Percentiles rank a stretch among this genome's conserved stretches.
Conservation (phyloP, 2,797 vertebrate species). For the Periophthalmus magnuspinnatus region DNA sequence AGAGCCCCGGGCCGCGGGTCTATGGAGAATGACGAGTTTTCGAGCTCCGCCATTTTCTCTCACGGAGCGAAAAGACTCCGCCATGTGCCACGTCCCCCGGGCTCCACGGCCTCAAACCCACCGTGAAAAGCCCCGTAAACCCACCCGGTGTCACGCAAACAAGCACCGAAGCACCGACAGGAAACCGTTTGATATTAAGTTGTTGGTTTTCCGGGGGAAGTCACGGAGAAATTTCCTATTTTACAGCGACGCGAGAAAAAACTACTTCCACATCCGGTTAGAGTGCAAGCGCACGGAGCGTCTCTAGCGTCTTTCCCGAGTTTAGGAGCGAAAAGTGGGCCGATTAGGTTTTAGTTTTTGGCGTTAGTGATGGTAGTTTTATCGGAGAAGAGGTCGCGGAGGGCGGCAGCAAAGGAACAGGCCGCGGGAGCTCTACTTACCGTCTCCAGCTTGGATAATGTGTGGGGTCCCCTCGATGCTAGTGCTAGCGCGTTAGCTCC, state of each 20-base stretch:
- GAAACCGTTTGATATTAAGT: slow-evolving; percentile 77
- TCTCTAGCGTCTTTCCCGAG: slow-evolving; percentile 25
- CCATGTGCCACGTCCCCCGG: slow-evolving; percentile 57
- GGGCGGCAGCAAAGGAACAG: rapidly evolving
- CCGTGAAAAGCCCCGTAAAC: background rate
- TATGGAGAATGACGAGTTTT: slow-evolving; percentile 42
- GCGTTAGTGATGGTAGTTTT: rapidly evolving
- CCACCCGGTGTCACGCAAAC: background rate
- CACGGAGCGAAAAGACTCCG: slow-evolving; percentile 57
- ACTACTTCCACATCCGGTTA: slow-evolving; percentile 84
- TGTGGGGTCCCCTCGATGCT: slow-evolving; percentile 29
- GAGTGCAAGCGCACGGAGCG: background rate
- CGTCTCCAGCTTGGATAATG: slow-evolving; percentile 36
- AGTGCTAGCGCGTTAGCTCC: slow-evolving; percentile 55
- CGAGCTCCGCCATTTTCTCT: slow-evolving; percentile 67
- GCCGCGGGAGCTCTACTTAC: slow-evolving; percentile 44
- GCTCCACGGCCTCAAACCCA: background rate
- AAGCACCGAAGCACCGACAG: slow-evolving; percentile 58
- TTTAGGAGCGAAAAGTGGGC: background rate
- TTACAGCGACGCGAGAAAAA: slow-evolving; percentile 72
- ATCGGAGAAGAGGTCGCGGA: background rate
- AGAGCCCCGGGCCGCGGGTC: rapidly evolving
- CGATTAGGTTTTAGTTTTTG: background rate
- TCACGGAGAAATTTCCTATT: slow-evolving; percentile 77
- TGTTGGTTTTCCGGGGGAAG: slow-evolving; percentile 81